Evolutionary conservation across 2,113 vertebrate species (phyloP).

Genomic region (Campylomormyrus tamandua): DNA sequence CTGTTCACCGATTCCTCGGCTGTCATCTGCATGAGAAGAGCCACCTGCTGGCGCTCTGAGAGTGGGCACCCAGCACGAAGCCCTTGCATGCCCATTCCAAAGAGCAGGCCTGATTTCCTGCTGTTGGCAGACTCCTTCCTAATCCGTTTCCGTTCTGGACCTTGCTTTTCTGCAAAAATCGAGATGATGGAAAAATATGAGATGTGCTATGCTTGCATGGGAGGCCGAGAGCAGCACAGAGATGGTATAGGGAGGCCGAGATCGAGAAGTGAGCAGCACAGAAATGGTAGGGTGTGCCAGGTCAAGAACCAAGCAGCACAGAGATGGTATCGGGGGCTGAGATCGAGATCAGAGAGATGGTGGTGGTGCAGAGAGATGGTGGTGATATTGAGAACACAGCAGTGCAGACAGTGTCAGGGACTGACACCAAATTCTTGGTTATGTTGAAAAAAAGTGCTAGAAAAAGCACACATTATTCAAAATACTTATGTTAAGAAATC

Average conservation of each 20-base stretch:
- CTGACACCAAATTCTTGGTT: not conserved
- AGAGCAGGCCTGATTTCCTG: slow-evolving; percentile 74
- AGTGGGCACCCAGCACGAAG: slow-evolving; percentile 74
- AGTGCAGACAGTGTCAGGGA: not conserved
- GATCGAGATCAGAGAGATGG: not conserved
- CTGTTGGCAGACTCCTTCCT: slow-evolving; percentile 68
- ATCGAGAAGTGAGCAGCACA: not conserved
- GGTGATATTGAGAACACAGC: not conserved
- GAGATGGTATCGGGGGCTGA: not conserved
- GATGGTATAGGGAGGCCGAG: not conserved
- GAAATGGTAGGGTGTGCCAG: not conserved
- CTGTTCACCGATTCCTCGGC: slow-evolving; percentile 77
- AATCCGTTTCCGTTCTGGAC: slow-evolving; percentile 73
- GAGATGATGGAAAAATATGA: not conserved
- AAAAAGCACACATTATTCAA: not conserved
- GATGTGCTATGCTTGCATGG: not conserved
- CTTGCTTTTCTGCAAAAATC: slow-evolving; percentile 68
- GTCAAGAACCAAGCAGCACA: not conserved
- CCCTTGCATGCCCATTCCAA: slow-evolving; percentile 85
- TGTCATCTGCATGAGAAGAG: slow-evolving; percentile 82
- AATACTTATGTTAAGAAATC: not conserved
- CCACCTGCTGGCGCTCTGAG: slow-evolving; percentile 76
- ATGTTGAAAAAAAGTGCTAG: not conserved
- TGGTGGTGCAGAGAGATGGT: not conserved
- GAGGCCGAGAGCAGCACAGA: not conserved